Conservation (phyloP, 2,113 vertebrate species). For the Leptobrachium ailaonicum region DNA sequence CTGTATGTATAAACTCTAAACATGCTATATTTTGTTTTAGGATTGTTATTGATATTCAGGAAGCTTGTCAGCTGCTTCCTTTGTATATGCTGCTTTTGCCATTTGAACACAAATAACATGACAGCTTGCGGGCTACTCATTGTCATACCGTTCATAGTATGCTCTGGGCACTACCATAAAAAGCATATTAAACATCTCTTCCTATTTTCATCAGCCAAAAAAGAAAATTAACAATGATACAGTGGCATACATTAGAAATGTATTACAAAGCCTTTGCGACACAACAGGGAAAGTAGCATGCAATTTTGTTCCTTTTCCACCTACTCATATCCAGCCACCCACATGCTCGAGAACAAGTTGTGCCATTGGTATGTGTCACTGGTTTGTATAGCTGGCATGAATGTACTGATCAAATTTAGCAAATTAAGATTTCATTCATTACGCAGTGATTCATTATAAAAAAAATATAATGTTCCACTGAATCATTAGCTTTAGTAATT, state of each 20-base stretch:
- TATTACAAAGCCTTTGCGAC: conserved; percentile 22
- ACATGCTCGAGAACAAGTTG: conserved; percentile 20
- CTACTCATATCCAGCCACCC: conserved; percentile 50
- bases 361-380: neutral
- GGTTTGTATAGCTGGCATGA: conserved; percentile 8
- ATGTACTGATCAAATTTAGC: neutral
- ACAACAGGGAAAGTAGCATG: conserved; percentile 45
- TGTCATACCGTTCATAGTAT: conserved; percentile 60
- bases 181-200: conserved; percentile 60
- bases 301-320: conserved; percentile 53
- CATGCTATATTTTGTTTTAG: conserved; percentile 50
- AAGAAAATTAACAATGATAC: conserved; percentile 56
- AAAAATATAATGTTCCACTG: too few species aligned
- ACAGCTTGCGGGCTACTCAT: conserved; percentile 62
- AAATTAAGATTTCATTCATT: too few species aligned
- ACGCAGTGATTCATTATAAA: too few species aligned
- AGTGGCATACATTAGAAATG: conserved; percentile 29
- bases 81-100: conserved; percentile 57
- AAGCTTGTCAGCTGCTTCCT: conserved; percentile 61
- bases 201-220: conserved; percentile 63
- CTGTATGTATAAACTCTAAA: too few species aligned
- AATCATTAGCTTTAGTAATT: too few species aligned
- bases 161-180: conserved; percentile 63
- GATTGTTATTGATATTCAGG: conserved; percentile 58
- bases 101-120: conserved; percentile 63